Evolutionary conservation across 2,888 invertebrate species (phyloP), one percentile per base, ranked within the genome.

Genomic region (Eupithecia tripunctaria): DNA sequence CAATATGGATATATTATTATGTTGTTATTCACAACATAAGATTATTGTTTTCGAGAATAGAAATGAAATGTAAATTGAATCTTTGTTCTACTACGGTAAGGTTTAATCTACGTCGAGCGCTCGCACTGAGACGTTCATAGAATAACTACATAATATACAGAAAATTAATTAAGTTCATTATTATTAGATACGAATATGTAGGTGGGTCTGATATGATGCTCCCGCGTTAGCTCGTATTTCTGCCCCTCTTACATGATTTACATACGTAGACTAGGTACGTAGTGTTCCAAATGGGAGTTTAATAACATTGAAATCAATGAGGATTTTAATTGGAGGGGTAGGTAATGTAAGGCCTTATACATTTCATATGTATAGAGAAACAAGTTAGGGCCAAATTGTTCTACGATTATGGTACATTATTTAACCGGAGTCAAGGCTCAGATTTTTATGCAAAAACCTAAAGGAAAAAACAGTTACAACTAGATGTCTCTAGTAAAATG

Each of bases 161-260:
- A 36, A 70, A 80, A 80, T 82, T 80, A 80, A 82, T 82, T 81
- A 80, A 78, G 72, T 80, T 81, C 80, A 80, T 82, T 82, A 82
- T 71, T 41, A 66, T 72, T 73, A 70, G 74, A 76, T 38, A 38
- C 14, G 38, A 38, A 10, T 14, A 38, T 12, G 38, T 5, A 10
- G 10, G 6, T 41, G 15, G 41, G 41, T 4, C 14, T 43, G 43
- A 18, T 18, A 18, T 43, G 18, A 43, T 43, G 43, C 18, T 43
- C 5, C 32, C 2, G 6, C 18, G 43, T 43, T 18, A 70, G 66
- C 62, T 73, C 67, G 56, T 67, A 67, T 70, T 70, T 47, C 47
- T 47, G 21, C 47, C 47, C 32, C 47, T 10, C 2, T 21, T 7
- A 47, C 47, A 47, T n/a, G 47, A 21, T 47, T 47, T 47, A 21